Conservation (phyloP, 1,140 invertebrate species). For the Trichogramma pretiosum region DNA sequence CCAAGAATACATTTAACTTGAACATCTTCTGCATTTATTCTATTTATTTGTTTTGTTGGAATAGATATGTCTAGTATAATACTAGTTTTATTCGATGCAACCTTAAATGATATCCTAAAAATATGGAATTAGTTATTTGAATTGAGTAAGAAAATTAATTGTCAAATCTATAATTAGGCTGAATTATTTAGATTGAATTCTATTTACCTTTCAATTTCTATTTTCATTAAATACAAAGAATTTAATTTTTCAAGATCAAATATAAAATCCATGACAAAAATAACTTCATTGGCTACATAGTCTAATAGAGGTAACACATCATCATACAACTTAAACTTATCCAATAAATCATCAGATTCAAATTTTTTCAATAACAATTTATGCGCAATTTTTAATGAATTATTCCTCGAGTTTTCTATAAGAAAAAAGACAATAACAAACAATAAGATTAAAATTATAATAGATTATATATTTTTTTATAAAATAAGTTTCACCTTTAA, state of each 20-base stretch:
- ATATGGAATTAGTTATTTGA: constrained; percentile 4
- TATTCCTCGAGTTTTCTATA: constrained; percentile 20
- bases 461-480: neutral
- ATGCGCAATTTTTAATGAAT: constrained; percentile 25
- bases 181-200: constrained; percentile 5
- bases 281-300: constrained; percentile 25
- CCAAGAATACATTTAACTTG: constrained; percentile 24
- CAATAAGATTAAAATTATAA: neutral
- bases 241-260: constrained; percentile 25
- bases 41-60: constrained; percentile 25
- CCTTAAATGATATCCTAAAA: constrained; percentile 28
- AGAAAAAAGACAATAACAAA: neutral
- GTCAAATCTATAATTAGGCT: neutral
- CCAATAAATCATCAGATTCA: constrained; percentile 9
- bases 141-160: constrained; percentile 2
- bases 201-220: constrained; percentile 26
- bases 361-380: constrained; percentile 26
- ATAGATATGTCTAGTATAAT: constrained; percentile 27
- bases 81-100: constrained; percentile 20
- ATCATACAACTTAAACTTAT: constrained; percentile 18
- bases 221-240: constrained; percentile 24
- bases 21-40: constrained; percentile 24
- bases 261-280: constrained; percentile 29
- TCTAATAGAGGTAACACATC: constrained; percentile 26
- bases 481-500: constrained; percentile 27